Evolutionary conservation across 2,888 invertebrate species (phyloP).

Genomic region (Aproaerema taeniolella): DNA sequence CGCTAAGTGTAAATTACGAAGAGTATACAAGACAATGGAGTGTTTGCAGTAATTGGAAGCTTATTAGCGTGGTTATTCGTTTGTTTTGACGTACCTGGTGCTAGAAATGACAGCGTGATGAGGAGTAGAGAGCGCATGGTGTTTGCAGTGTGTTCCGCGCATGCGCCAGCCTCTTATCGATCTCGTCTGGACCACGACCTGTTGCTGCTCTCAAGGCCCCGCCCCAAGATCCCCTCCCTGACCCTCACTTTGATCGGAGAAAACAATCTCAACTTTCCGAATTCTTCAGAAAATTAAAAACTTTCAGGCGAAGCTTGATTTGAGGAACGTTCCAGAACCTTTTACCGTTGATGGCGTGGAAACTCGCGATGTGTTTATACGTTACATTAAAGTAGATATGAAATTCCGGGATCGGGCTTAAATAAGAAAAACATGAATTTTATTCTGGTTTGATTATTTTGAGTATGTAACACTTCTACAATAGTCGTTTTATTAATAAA

Average conservation of each 20-base stretch:
- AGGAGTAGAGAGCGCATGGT: slow-evolving; percentile 64
- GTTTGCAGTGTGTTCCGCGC: slow-evolving; percentile 49
- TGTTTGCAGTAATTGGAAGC: neutral
- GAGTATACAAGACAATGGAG: neutral
- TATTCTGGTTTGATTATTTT: too few species aligned
- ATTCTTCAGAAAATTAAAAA: slow-evolving; percentile 65
- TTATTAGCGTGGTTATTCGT: neutral
- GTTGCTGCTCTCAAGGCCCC: slow-evolving; percentile 51
- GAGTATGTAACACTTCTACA: too few species aligned
- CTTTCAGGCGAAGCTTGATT: too few species aligned
- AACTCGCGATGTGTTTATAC: neutral
- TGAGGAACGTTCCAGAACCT: neutral
- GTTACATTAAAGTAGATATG: neutral
- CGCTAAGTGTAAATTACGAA: slow-evolving; percentile 1
- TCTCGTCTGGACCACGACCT: slow-evolving; percentile 55
- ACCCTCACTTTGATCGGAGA: slow-evolving; percentile 49
- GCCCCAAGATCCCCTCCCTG: slow-evolving; percentile 27
- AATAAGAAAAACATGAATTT: too few species aligned
- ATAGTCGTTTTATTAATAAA: too few species aligned
- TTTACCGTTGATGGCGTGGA: slow-evolving; percentile 9
- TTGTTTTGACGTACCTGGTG: slow-evolving; percentile 57
- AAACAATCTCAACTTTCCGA: slow-evolving; percentile 68
- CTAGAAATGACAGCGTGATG: slow-evolving; percentile 53
- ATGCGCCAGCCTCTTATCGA: slow-evolving; percentile 69
- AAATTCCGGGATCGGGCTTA: too few species aligned